A percentile compares a stretch with the other conserved stretches of the same genome.
phyloP scores from a whole-genome alignment of 35 echinoderm and acorn worm species.

The Patiria miniata region DNA sequence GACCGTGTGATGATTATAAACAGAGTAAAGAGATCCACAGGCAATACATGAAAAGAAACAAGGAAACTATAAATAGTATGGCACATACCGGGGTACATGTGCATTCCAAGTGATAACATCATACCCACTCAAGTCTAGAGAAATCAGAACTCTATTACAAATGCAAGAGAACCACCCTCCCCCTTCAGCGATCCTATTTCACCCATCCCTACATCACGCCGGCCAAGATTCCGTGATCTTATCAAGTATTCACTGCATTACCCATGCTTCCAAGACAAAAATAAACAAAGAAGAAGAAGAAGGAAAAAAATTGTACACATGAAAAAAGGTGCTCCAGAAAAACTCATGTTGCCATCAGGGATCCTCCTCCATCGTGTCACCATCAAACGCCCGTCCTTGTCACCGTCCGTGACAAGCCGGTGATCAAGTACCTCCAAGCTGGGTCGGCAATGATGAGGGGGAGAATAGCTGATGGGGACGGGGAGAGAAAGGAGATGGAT shows the following conservation, averaged over 20 bases:
- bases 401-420: conserved; percentile 11
- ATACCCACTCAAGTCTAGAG: too few relatives aligned
- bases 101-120: too few relatives aligned
- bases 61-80: too few relatives aligned
- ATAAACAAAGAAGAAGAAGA: not conserved
- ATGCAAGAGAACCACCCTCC: too few relatives aligned
- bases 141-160: too few relatives aligned
- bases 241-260: not conserved
- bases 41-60: too few relatives aligned
- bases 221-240: not conserved
- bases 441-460: too few relatives aligned
- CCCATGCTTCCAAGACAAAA: not conserved
- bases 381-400: not conserved
- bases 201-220: not conserved
- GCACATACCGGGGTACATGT: too few relatives aligned
- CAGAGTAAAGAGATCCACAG: too few relatives aligned
- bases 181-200: too few relatives aligned
- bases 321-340: not conserved
- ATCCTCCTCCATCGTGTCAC: conserved; percentile 5
- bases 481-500: too few relatives aligned
- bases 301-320: not conserved
- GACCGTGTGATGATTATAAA: too few relatives aligned
- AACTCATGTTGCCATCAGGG: conserved; percentile 5
- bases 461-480: not conserved
- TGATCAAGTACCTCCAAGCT: conserved; percentile 19